Conservation (phyloP, 2,888 invertebrate genomes). For the Merodon equestris region DNA sequence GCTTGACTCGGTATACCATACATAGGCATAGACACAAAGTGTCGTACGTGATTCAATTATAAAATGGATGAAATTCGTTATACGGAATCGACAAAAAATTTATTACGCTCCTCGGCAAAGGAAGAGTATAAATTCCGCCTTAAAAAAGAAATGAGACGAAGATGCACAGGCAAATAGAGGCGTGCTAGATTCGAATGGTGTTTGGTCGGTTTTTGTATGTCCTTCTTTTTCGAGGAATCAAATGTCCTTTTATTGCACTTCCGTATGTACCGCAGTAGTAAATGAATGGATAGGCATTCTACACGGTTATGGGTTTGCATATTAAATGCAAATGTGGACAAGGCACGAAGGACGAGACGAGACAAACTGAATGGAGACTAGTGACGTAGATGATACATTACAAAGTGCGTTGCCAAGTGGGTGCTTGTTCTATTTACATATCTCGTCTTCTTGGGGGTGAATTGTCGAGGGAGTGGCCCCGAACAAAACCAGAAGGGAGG, state of each 20-base stretch:
- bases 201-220: not conserved
- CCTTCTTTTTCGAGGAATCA: conserved; percentile 8
- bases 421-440: conserved; percentile 12
- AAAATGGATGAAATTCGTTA: conserved; percentile 72
- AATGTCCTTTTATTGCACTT: conserved; percentile 62
- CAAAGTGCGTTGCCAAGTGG: conserved; percentile 30
- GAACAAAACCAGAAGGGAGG: not conserved
- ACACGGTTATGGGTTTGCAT: conserved; percentile 55
- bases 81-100: conserved; percentile 53
- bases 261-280: conserved; percentile 34
- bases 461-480: not conserved
- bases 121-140: conserved; percentile 53
- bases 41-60: conserved; percentile 79
- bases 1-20: too few species aligned
- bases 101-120: conserved; percentile 38
- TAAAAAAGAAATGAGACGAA: conserved; percentile 19
- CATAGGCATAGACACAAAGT: conserved; percentile 70
- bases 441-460: not conserved
- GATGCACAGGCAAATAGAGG: conserved; percentile 12
- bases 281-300: too few species aligned
- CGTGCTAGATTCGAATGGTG: conserved; percentile 28
- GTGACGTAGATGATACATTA: conserved; percentile 47
- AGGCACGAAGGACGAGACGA: too few species aligned
- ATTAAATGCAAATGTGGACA: conserved; percentile 34
- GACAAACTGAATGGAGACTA: too few species aligned